phyloP scores from a whole-genome alignment of 2,888 invertebrate genomes.

The Heteropelma amictum region DNA sequence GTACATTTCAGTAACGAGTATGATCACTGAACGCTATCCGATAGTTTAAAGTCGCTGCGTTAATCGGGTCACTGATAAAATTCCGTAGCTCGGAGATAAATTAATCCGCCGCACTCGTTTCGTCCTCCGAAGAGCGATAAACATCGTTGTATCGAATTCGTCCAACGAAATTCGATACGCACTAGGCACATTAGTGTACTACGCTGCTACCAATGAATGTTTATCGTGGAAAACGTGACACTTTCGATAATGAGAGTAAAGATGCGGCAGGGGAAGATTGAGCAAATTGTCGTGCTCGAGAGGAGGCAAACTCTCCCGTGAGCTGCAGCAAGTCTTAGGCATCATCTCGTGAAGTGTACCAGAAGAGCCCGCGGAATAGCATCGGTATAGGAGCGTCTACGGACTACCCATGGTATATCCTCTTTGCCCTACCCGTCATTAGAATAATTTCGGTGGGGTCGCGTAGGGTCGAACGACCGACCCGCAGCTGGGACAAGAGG shows the following conservation, averaged over 20 bases:
- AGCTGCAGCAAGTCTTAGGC: slow-evolving; percentile 24
- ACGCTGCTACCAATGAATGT: slow-evolving; percentile 46
- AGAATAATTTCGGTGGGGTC: slow-evolving; percentile 66
- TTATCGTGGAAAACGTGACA: slow-evolving; percentile 38
- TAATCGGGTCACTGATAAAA: slow-evolving; percentile 43
- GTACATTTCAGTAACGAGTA: not conserved
- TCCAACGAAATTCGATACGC: too few relatives aligned
- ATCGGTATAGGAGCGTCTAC: slow-evolving; percentile 28
- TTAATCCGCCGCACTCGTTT: too few relatives aligned
- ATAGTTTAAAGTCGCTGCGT: slow-evolving; percentile 21
- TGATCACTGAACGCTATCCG: slow-evolving; percentile 27
- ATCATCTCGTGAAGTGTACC: slow-evolving; percentile 24
- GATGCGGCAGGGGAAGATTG: slow-evolving; percentile 2
- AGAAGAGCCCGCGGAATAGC: slow-evolving; percentile 13
- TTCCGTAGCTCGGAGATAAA: too few relatives aligned
- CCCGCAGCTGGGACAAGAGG: slow-evolving; percentile 59
- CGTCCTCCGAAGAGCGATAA: too few relatives aligned
- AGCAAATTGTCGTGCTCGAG: slow-evolving; percentile 45
- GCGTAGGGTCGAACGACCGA: slow-evolving; percentile 57
- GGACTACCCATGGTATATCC: slow-evolving; percentile 42
- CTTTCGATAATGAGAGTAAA: not conserved
- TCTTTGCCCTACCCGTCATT: slow-evolving; percentile 61
- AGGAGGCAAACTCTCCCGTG: slow-evolving; percentile 18
- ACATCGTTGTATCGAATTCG: too few relatives aligned
- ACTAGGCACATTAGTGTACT: too few relatives aligned